Base-by-base conservation (phyloP, 2,113 vertebrate species). In the Podilymbus podiceps region DNA sequence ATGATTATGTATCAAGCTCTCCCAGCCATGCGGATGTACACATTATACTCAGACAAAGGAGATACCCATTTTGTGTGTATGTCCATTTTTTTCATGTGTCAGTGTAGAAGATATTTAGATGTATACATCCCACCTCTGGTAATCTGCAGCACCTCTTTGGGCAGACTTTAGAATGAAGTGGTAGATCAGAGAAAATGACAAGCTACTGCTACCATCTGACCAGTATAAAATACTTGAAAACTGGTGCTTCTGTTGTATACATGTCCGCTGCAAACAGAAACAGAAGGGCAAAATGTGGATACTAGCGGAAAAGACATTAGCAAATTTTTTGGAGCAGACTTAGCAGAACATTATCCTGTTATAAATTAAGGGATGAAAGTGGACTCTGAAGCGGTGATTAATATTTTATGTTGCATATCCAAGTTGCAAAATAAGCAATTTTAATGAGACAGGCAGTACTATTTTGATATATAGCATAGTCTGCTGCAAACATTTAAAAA, bases 401-500 rank as follows among this genome's bases (percentile, higher is more conserved):
- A 72, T 96, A 79, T 91, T 85, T 94, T 72, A 91, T 60, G 21
- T 60, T 68, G 59, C 86, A 55, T 46, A 82, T 91, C 35, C 30
- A 85, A 79, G 53, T 81, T 85, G 50, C 15, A 83, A 76, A 88
- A 89, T 67, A 76, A n/a, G 8, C 16, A 59, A 79, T 19, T 69
- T 87, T 84, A 92, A 66, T 73, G 67, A 93, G 74, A 91, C 20
- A 73, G 79, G 11, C 40, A 28, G 30, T 92, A 35, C 27, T 78
- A 27, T 68, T 93, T 93, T 76, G 27, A 73, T 80, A 25, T 11
- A 22, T 53, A 85, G 24, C n/a, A 22, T 59, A 76, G 52, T 76
- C 40, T 73, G 38, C 50, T 79, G 9, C 69, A 38, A 83, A 71
- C 28, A 44, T 62, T 69, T 80, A 46, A 69, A 96, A 85, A 47